These are phyloP conservation scores for Sinella curviseta DNA, from an alignment of 1,140 invertebrate genomes.

Conservation along the genomic window DNA sequence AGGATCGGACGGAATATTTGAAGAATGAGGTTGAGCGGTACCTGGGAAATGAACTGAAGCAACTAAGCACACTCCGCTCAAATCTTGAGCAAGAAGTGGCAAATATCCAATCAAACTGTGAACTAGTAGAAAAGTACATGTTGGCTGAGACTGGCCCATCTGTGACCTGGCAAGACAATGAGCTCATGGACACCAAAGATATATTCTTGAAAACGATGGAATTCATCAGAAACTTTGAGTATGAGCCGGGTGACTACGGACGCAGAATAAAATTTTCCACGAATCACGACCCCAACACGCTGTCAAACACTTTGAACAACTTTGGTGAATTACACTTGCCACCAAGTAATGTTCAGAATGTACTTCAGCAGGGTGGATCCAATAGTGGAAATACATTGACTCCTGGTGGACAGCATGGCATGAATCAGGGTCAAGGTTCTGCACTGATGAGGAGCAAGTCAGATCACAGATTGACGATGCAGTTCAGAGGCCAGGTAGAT, in stretches of 20 bases:
- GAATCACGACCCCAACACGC: constrained; percentile 83
- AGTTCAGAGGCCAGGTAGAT: constrained; percentile 74
- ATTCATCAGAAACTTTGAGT: constrained; percentile 89
- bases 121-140: constrained; percentile 92
- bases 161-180: constrained; percentile 77
- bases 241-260: constrained; percentile 84
- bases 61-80: constrained; percentile 71
- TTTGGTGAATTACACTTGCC: constrained; percentile 73
- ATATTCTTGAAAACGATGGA: constrained; percentile 91
- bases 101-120: constrained; percentile 92
- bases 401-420: constrained; percentile 52
- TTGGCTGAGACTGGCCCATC: constrained; percentile 67
- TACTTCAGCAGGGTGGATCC: constrained; percentile 53
- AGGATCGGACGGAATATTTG: constrained; percentile 85
- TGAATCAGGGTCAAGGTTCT: constrained; percentile 58
- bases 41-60: constrained; percentile 73
- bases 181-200: constrained; percentile 89
- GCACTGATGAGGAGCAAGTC: constrained; percentile 89
- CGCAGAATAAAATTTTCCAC: constrained; percentile 80
- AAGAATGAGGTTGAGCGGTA: constrained; percentile 87
- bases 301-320: constrained; percentile 78
- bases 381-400: background rate
- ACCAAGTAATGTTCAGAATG: constrained; percentile 68
- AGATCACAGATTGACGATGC: constrained; percentile 84
- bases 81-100: constrained; percentile 88